Evolutionary conservation across 92 coral and sea anemone species (phyloP).

Genomic region (Parazoanthus atlanticus): DNA sequence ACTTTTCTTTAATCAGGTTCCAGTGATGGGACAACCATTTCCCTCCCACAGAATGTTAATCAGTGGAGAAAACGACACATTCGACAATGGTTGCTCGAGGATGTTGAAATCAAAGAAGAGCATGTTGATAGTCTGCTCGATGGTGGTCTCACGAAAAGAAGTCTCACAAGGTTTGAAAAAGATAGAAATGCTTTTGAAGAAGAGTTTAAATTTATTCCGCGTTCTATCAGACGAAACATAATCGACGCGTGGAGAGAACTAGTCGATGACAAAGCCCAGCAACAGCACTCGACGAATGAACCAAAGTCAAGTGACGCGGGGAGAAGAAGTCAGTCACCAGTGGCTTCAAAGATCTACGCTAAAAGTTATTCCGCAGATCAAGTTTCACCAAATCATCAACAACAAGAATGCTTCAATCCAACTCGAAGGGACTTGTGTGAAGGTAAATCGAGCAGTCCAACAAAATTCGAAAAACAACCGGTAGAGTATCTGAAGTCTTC

Average conservation of each 20-base stretch:
- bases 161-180: constrained; percentile 23
- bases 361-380: not conserved
- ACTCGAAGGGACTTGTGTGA: not conserved
- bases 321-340: constrained; percentile 25
- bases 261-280: not conserved
- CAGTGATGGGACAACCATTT: not conserved
- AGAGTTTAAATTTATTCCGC: constrained; percentile 34
- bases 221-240: constrained; percentile 42
- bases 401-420: not conserved
- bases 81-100: constrained; percentile 34
- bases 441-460: no score
- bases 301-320: not conserved
- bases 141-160: constrained; percentile 41
- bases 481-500: not conserved
- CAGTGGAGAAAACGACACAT: constrained; percentile 35
- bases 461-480: not conserved
- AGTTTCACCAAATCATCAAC: not conserved
- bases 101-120: constrained; percentile 34
- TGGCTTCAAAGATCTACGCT: not conserved
- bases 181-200: constrained; percentile 38
- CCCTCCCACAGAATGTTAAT: constrained; percentile 6
- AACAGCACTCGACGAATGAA: not conserved
- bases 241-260: constrained; percentile 37
- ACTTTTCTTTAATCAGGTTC: constrained; percentile 3
- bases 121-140: constrained; percentile 21